A percentile compares a stretch with the other conserved stretches of the same genome.
Evolutionary conservation across 2,888 invertebrate species (phyloP).

Genomic region (Pseudococcus jackbeardsleyi): DNA sequence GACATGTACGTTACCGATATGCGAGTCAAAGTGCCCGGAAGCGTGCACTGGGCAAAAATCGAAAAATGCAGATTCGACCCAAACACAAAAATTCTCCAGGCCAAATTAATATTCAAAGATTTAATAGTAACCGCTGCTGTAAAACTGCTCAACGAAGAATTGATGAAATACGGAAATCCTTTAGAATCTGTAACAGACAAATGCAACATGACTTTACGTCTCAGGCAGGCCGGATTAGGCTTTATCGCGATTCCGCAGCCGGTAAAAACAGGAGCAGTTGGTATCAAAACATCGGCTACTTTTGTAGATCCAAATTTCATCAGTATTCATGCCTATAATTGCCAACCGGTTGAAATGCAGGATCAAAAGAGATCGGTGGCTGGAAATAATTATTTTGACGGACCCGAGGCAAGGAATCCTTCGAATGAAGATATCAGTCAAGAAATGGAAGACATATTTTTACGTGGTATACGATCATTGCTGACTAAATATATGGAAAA

Average conservation of each 20-base stretch:
- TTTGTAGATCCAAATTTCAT: conserved; percentile 88
- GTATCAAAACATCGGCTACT: conserved; percentile 72
- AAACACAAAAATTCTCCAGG: conserved; percentile 80
- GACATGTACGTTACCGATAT: conserved; percentile 81
- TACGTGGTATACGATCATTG: conserved; percentile 85
- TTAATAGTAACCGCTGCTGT: conserved; percentile 80
- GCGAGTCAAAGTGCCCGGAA: conserved; percentile 78
- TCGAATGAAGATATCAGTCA: conserved; percentile 76
- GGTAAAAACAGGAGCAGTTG: conserved; percentile 64
- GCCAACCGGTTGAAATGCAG: conserved; percentile 69
- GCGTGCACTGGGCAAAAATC: conserved; percentile 71
- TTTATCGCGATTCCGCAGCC: conserved; percentile 72
- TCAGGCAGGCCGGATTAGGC: conserved; percentile 83
- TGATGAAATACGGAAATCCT: conserved; percentile 63
- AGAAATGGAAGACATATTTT: conserved; percentile 88
- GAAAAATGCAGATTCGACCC: conserved; percentile 84
- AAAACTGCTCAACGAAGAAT: conserved; percentile 68
- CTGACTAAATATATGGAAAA: conserved; percentile 85
- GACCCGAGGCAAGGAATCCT: conserved; percentile 52
- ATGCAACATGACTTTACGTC: conserved; percentile 81
- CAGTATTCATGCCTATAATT: conserved; percentile 87
- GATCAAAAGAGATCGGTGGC: conserved; percentile 62
- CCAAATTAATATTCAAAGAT: conserved; percentile 83
- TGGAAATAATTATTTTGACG: conserved; percentile 58
- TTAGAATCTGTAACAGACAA: conserved; percentile 71